These are phyloP conservation scores for Streblospio benedicti DNA, from an alignment of 1,140 invertebrate species.

Conservation along the genomic window DNA sequence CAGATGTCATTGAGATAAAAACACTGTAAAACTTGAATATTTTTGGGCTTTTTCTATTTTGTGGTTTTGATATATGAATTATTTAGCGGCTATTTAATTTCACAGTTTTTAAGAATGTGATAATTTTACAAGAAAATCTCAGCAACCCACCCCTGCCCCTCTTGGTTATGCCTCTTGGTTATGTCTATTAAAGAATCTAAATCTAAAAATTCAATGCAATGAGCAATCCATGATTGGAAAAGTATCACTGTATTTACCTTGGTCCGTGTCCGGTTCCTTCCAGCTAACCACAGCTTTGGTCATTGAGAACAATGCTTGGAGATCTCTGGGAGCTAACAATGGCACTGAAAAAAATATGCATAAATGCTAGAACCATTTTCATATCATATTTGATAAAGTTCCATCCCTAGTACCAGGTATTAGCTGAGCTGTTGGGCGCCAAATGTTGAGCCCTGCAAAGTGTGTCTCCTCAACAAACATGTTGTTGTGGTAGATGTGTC, in stretches of 20 bases:
- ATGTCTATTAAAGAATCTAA: too few relatives aligned
- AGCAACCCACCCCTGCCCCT: too few relatives aligned
- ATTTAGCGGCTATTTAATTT: too few relatives aligned
- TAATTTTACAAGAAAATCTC: too few relatives aligned
- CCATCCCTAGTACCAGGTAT: constrained; percentile 26
- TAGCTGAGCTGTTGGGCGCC: constrained; percentile 30
- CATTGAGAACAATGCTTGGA: constrained; percentile 69
- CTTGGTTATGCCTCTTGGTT: too few relatives aligned
- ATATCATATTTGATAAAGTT: background rate
- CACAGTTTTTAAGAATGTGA: too few relatives aligned
- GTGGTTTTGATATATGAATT: too few relatives aligned
- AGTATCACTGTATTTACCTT: constrained; percentile 3
- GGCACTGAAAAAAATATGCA: constrained; percentile 49
- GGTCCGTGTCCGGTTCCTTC: constrained; percentile 58
- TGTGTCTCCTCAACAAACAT: constrained; percentile 22
- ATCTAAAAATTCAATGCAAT: too few relatives aligned
- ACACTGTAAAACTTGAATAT: too few relatives aligned
- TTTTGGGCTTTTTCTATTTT: too few relatives aligned
- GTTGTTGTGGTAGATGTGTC: constrained; percentile 62
- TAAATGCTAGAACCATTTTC: background rate
- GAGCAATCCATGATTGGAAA: too few relatives aligned
- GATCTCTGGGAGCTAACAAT: constrained; percentile 62
- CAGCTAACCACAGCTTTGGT: constrained; percentile 63
- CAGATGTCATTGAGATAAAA: too few relatives aligned
- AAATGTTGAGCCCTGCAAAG: constrained; percentile 28